Evolutionary conservation across 2,888 invertebrate species (phyloP).

Genomic region (Rhagonycha fulva): DNA sequence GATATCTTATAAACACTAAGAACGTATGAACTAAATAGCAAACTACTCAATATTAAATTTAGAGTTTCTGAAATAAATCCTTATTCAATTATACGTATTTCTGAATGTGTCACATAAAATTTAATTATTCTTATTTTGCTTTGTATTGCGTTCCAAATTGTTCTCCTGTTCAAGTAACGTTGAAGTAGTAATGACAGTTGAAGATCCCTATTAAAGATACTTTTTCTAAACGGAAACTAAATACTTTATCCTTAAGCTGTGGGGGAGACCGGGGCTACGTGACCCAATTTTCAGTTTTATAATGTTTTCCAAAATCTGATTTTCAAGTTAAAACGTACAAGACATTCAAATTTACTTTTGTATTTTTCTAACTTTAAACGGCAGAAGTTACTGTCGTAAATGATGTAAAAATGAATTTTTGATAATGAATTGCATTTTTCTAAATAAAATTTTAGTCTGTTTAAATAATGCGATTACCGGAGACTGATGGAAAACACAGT

Average conservation of each 20-base stretch:
- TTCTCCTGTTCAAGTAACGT: neutral
- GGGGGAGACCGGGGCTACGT: neutral
- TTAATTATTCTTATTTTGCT: neutral
- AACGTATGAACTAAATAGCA: slow-evolving; percentile 22
- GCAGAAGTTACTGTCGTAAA: too few relatives aligned
- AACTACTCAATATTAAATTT: slow-evolving; percentile 16
- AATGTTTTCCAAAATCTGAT: too few relatives aligned
- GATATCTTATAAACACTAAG: slow-evolving; percentile 26
- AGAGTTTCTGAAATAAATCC: neutral
- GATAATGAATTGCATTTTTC: too few relatives aligned
- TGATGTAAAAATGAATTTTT: too few relatives aligned
- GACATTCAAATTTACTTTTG: too few relatives aligned
- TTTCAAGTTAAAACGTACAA: too few relatives aligned
- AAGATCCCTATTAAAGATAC: neutral
- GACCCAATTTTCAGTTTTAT: neutral
- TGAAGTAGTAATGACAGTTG: neutral
- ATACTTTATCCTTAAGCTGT: neutral
- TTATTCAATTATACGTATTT: neutral
- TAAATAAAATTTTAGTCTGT: too few relatives aligned
- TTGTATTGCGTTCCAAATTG: neutral
- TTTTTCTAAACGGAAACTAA: neutral
- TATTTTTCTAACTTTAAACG: too few relatives aligned
- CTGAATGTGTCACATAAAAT: neutral
- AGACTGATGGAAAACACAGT: too few relatives aligned
- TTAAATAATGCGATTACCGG: too few relatives aligned